A percentile compares a stretch with the other conserved stretches of the same genome.
Evolutionary conservation across 2,113 vertebrate genomes (phyloP).

Genomic region (Oenanthe melanoleuca): DNA sequence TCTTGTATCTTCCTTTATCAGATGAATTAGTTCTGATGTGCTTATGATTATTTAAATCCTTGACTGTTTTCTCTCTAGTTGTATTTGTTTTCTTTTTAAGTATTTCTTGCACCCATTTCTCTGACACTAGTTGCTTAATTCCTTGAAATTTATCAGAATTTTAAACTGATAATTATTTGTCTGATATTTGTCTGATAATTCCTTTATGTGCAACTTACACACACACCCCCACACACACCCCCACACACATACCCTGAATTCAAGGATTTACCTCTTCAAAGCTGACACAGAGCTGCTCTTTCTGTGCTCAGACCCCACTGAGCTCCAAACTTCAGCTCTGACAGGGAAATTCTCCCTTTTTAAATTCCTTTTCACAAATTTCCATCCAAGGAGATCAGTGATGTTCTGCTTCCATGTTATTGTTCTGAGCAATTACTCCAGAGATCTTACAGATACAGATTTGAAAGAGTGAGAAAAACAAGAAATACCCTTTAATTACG

Average conservation of each 20-base stretch:
- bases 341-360: background rate
- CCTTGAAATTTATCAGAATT: background rate
- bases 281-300: background rate
- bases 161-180: background rate
- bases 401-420: background rate
- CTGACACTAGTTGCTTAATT: background rate
- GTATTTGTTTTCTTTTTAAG: constrained; percentile 7
- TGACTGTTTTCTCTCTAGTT: constrained; percentile 12
- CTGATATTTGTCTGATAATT: background rate
- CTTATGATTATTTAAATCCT: constrained; percentile 45
- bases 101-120: constrained; percentile 7
- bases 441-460: background rate
- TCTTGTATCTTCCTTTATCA: constrained; percentile 10
- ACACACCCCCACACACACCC: too few species aligned
- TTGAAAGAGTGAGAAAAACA: background rate
- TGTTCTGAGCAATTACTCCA: background rate
- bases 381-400: background rate
- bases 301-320: background rate
- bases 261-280: background rate
- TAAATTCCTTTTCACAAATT: background rate
- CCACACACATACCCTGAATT: background rate
- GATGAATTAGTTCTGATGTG: constrained; percentile 38
- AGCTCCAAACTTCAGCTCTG: background rate
- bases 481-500: background rate
- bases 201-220: background rate